Conservation (phyloP, 2,797 vertebrate genomes). For the Darevskia mixta region DNA sequence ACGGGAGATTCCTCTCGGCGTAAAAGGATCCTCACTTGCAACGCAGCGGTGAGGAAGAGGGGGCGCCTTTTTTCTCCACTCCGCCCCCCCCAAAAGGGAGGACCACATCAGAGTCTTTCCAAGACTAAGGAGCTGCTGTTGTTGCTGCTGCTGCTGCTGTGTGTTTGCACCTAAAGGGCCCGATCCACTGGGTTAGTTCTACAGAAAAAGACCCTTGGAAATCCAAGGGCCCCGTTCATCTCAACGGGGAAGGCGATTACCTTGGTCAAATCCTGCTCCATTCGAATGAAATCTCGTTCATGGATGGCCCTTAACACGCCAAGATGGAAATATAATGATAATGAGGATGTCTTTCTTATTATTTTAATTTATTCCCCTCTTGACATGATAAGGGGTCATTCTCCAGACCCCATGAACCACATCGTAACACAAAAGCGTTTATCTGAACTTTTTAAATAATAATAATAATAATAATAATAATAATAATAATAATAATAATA, state of each 20-base stretch:
- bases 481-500: too few relatives aligned
- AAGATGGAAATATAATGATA: background rate
- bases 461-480: too few relatives aligned
- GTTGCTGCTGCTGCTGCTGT: background rate
- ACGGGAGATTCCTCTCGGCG: too few relatives aligned
- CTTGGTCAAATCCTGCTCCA: background rate
- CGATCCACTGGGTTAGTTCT: background rate
- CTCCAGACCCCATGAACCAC: too few relatives aligned
- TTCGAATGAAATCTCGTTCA: background rate
- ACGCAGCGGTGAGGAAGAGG: background rate
- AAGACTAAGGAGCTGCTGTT: too few relatives aligned
- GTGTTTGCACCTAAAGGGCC: background rate
- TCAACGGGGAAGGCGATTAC: background rate
- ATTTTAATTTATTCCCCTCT: too few relatives aligned
- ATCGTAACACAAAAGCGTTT: too few relatives aligned
- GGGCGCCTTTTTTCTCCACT: too few relatives aligned
- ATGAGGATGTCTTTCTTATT: background rate
- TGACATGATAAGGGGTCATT: too few relatives aligned
- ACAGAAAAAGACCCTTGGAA: background rate
- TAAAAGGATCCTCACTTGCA: too few relatives aligned
- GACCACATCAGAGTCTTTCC: background rate
- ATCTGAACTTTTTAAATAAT: too few relatives aligned
- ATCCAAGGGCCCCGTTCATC: background rate
- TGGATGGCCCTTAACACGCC: background rate
- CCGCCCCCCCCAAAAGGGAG: too few relatives aligned